A percentile compares a stretch with the other conserved stretches of the same genome.
phyloP scores from a whole-genome alignment of 1,140 invertebrate genomes.

The Drosophila dunni region DNA sequence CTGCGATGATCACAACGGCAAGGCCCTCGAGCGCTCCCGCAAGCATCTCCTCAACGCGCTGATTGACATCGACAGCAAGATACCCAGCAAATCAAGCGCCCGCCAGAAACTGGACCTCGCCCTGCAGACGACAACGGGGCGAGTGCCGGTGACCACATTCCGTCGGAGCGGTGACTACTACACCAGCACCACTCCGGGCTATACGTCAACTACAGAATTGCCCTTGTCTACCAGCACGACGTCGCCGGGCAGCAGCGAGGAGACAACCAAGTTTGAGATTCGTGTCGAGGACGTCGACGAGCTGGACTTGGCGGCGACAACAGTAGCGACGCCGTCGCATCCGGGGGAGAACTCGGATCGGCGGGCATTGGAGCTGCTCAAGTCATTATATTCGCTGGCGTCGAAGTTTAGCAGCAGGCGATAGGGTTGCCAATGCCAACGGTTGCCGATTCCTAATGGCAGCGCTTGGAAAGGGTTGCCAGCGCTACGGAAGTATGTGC shows the following conservation, averaged over 20 bases:
- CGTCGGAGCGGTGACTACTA: slow-evolving; percentile 59
- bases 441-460: slow-evolving; percentile 50
- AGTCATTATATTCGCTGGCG: slow-evolving; percentile 92
- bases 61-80: slow-evolving; percentile 85
- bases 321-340: slow-evolving; percentile 38
- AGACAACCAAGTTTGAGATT: slow-evolving; percentile 82
- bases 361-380: slow-evolving; percentile 91
- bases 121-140: slow-evolving; percentile 60
- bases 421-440: slow-evolving; percentile 56
- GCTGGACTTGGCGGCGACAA: slow-evolving; percentile 44
- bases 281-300: slow-evolving; percentile 78
- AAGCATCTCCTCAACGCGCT: slow-evolving; percentile 88
- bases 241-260: slow-evolving; percentile 62
- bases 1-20: slow-evolving; percentile 89
- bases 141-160: slow-evolving; percentile 73
- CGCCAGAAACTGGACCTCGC: slow-evolving; percentile 50
- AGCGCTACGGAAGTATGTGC: slow-evolving; percentile 42
- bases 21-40: slow-evolving; percentile 88
- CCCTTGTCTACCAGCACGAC: slow-evolving; percentile 60
- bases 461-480: slow-evolving; percentile 36
- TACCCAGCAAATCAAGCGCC: slow-evolving; percentile 79
- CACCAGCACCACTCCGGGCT: slow-evolving; percentile 65
- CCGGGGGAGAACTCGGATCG: slow-evolving; percentile 86
- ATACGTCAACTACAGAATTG: slow-evolving; percentile 69
- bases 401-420: slow-evolving; percentile 87